Percentiles rank a stretch among this genome's conserved stretches.
These are phyloP conservation scores for Amblyjoppa fuscipennis DNA, from an alignment of 2,888 invertebrate species.

Conservation along the genomic window DNA sequence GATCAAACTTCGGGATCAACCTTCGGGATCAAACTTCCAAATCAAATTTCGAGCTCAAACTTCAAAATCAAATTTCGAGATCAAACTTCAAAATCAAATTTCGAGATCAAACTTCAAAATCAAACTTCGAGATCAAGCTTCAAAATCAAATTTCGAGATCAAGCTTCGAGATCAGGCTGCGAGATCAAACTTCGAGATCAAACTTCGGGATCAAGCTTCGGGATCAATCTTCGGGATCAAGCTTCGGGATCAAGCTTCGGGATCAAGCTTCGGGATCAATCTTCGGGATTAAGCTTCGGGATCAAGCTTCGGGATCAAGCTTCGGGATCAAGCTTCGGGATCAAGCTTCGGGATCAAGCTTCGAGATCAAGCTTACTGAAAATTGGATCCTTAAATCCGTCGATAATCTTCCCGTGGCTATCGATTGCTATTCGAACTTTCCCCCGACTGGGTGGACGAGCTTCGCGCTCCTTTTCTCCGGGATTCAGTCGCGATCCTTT, in stretches of 20 bases:
- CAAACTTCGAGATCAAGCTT: not conserved
- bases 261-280: too few relatives aligned
- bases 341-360: not conserved
- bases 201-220: not conserved
- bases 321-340: not conserved
- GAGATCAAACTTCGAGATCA: not conserved
- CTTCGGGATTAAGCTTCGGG: too few relatives aligned
- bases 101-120: not conserved
- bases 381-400: not conserved
- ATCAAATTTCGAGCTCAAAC: not conserved
- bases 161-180: not conserved
- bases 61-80: too few relatives aligned
- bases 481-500: constrained; percentile 48
- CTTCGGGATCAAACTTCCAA: not conserved
- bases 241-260: not conserved
- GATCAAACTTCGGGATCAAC: not conserved
- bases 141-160: not conserved
- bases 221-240: not conserved
- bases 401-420: constrained; percentile 21
- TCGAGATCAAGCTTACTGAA: not conserved
- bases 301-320: too few relatives aligned
- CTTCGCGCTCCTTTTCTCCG: constrained; percentile 39
- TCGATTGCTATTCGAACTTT: constrained; percentile 57
- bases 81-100: too few relatives aligned
- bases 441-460: constrained; percentile 56